These are phyloP conservation scores for Ophioderma brevispina DNA, from an alignment of 35 echinoderm and acorn worm species.

Conservation along the genomic window DNA sequence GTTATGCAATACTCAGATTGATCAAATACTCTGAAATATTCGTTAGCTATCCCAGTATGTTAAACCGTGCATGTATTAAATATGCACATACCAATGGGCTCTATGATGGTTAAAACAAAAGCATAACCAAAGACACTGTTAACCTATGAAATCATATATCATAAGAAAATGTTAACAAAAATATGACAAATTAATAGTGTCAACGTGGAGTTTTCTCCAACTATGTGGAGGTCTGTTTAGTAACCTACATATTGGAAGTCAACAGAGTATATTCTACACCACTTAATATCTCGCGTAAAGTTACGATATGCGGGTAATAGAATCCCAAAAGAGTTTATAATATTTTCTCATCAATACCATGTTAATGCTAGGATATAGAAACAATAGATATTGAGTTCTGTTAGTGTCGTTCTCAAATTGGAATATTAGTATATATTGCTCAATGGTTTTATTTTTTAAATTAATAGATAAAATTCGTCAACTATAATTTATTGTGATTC, in stretches of 20 bases:
- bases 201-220: not conserved
- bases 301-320: not conserved
- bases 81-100: not conserved
- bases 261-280: not conserved
- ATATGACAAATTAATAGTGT: not conserved
- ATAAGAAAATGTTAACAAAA: not conserved
- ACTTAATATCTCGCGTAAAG: conserved; percentile 1
- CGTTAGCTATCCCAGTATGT: no score
- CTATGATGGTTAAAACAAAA: not conserved
- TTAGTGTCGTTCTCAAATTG: not conserved
- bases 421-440: not conserved
- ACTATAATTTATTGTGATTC: not conserved
- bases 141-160: not conserved
- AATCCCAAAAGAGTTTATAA: not conserved
- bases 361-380: not conserved
- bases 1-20: no score
- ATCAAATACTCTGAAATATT: no score
- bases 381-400: conserved; percentile 6
- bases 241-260: not conserved
- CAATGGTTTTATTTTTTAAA: not conserved
- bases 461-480: no score
- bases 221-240: not conserved
- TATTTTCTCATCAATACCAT: not conserved
- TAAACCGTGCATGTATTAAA: no score
- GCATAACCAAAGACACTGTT: not conserved